Evolutionary conservation across 2,113 vertebrate genomes (phyloP).

Genomic region (Zosterops lateralis): DNA sequence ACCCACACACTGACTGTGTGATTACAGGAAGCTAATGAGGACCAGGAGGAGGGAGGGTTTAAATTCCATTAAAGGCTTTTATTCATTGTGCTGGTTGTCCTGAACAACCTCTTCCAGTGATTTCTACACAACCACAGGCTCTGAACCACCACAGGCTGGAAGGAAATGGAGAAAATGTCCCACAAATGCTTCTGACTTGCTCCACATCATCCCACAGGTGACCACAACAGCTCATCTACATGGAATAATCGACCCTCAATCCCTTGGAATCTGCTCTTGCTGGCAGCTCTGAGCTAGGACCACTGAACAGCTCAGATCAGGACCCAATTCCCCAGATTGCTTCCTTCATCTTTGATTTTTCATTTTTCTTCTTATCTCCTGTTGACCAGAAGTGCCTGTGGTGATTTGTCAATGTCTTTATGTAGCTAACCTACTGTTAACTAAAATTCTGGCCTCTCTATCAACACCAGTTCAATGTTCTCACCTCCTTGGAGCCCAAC

Average conservation of each 20-base stretch:
- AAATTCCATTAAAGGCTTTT: neutral
- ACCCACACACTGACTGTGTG: neutral
- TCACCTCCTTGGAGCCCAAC: neutral
- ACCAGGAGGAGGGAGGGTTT: neutral
- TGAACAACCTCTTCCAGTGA: neutral
- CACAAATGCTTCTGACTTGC: neutral
- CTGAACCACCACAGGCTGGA: neutral
- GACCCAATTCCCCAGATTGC: neutral
- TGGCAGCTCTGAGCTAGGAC: neutral
- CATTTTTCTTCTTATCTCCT: neutral
- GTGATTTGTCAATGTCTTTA: neutral
- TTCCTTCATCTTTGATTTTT: neutral
- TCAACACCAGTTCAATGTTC: neutral
- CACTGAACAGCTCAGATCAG: neutral
- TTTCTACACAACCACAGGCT: neutral
- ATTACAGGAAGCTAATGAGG: constrained; percentile 11
- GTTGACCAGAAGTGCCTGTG: neutral
- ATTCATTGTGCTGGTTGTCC: neutral
- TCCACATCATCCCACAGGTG: neutral
- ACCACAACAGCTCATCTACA: neutral
- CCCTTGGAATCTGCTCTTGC: neutral
- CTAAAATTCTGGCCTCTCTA: neutral
- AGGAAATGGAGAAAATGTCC: neutral
- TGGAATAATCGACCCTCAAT: accelerated
- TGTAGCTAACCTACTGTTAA: neutral